phyloP scores from a whole-genome alignment of 2,113 vertebrate genomes.

The human (Homo sapiens) region DNA sequence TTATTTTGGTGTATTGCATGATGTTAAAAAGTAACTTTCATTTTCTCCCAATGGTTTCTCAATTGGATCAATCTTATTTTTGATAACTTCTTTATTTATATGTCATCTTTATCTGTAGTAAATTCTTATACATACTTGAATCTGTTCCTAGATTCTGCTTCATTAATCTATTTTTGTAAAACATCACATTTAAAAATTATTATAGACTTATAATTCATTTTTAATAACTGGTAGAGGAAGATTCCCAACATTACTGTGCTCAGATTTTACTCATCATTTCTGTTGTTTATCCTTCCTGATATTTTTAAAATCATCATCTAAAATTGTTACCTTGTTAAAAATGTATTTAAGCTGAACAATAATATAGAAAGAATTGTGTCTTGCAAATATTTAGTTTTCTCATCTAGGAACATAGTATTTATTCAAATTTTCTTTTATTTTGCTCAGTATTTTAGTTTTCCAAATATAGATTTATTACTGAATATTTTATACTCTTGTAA shows the following conservation, averaged over 20 bases:
- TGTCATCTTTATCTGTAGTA: neutral
- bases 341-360: neutral
- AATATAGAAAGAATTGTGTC: neutral
- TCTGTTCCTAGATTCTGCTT: neutral
- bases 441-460: neutral
- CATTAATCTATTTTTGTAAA: neutral
- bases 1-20: slow-evolving; percentile 15
- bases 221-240: neutral
- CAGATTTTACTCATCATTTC: slow-evolving; percentile 10
- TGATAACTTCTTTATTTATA: neutral
- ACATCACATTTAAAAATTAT: neutral
- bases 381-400: slow-evolving; percentile 1
- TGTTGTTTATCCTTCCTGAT: neutral
- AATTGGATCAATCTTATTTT: neutral
- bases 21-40: neutral
- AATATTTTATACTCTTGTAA: neutral
- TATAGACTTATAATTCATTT: neutral
- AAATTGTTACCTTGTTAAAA: neutral
- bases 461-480: neutral
- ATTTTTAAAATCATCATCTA: neutral
- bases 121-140: neutral
- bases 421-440: slow-evolving; percentile 7
- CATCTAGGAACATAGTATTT: neutral
- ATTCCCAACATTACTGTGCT: neutral
- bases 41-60: slow-evolving; percentile 11